Evolutionary conservation across 2,888 invertebrate genomes (phyloP).

Genomic region (Sabatieria punctata): DNA sequence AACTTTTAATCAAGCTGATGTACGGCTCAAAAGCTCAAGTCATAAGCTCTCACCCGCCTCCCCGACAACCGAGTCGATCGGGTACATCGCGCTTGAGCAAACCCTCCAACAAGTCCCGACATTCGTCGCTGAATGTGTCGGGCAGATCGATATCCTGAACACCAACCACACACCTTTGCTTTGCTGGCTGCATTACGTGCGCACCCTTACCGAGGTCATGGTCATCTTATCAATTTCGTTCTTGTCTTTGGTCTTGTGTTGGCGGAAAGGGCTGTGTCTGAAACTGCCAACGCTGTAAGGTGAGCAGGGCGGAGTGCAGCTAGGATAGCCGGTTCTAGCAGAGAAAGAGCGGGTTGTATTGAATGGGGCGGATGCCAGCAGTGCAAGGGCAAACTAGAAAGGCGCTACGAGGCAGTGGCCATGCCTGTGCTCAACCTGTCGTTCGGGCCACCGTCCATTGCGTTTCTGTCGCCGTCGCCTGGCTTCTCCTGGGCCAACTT

Average conservation of each 20-base stretch:
- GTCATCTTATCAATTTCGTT: conserved; percentile 99
- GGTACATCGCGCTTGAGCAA: conserved; percentile 43
- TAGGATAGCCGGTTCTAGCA: too few species aligned
- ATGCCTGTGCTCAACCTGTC: too few species aligned
- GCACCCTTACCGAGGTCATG: conserved; percentile 78
- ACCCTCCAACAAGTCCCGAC: conserved; percentile 76
- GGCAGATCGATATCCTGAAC: conserved; percentile 89
- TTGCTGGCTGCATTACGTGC: background rate
- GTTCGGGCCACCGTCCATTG: too few species aligned
- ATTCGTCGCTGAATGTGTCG: conserved; percentile 73
- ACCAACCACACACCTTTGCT: conserved; percentile 4
- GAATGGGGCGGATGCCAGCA: too few species aligned
- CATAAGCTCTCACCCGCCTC: conserved; percentile 64
- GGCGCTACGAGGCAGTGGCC: too few species aligned
- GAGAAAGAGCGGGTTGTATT: too few species aligned
- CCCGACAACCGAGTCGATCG: conserved; percentile 47
- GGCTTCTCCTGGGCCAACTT: background rate
- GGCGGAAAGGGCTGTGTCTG: conserved; percentile 88
- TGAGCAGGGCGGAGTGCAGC: too few species aligned
- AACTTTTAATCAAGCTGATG: background rate
- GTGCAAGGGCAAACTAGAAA: too few species aligned
- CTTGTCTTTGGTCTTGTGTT: conserved; percentile 98
- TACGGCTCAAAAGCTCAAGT: background rate
- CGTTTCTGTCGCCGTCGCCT: background rate
- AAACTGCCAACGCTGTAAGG: too few species aligned